phyloP scores from a whole-genome alignment of 2,113 vertebrate species.

The Leuciscus idus region DNA sequence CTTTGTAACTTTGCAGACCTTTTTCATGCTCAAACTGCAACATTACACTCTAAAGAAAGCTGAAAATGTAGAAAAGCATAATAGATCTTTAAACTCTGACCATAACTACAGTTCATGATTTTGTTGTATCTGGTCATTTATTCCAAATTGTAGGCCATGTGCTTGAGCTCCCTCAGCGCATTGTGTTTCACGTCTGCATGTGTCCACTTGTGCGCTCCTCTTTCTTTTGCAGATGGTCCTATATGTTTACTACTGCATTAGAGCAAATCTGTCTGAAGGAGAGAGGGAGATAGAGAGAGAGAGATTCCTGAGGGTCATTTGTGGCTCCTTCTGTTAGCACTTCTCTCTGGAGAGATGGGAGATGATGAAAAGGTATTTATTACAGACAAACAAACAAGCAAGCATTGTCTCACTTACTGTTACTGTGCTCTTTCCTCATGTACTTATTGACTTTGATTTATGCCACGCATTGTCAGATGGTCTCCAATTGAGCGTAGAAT shows the following conservation, averaged over 20 bases:
- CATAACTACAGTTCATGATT: neutral
- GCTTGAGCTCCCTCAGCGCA: conserved; percentile 56
- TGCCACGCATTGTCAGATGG: conserved; percentile 14
- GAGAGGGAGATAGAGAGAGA: no score
- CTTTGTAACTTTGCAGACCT: no score
- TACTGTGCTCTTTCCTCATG: conserved; percentile 4
- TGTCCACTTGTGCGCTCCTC: conserved; percentile 35
- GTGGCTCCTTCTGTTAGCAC: conserved; percentile 11
- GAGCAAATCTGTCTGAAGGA: conserved; percentile 12
- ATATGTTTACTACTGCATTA: neutral
- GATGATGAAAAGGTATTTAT: conserved; percentile 32
- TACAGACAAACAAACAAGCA: conserved; percentile 32
- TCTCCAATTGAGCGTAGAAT: neutral
- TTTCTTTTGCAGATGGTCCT: conserved; percentile 8
- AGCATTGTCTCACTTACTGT: conserved; percentile 3
- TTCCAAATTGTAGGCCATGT: conserved; percentile 10
- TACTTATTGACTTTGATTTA: conserved; percentile 30
- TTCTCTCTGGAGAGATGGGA: conserved; percentile 11
- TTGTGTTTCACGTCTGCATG: conserved; percentile 49
- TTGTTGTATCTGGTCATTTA: neutral
- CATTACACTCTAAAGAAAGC: no score
- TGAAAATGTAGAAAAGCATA: no score
- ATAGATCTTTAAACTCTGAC: neutral
- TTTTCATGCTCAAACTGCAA: no score
- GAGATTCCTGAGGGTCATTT: conserved; percentile 6